Conservation (phyloP, 2,888 invertebrate species). For the Eumacrocentrus americanus region DNA sequence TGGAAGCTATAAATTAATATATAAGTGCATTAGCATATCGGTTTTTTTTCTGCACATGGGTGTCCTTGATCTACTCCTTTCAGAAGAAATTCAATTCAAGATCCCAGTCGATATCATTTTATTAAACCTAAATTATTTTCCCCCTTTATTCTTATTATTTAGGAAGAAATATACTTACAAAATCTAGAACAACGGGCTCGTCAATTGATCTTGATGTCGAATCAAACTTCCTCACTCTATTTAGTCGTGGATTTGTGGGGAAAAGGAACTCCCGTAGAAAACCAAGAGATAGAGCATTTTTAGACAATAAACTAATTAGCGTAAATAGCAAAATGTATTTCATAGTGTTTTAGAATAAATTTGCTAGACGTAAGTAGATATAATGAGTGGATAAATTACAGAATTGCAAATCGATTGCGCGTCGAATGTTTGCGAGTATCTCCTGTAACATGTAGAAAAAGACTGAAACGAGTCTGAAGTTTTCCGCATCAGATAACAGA, state of each 20-base stretch:
- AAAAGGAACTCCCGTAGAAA: conserved; percentile 18
- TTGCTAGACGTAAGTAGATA: neutral
- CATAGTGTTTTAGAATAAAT: neutral
- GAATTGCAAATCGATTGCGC: no score
- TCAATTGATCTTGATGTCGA: neutral
- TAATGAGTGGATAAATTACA: neutral
- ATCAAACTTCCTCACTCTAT: conserved; percentile 3
- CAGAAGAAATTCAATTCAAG: neutral
- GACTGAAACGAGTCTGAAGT: neutral
- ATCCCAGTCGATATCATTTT: neutral
- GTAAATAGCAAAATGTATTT: neutral
- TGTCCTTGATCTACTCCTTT: conserved; percentile 15
- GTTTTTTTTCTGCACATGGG: neutral
- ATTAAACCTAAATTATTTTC: neutral
- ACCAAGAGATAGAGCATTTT: neutral
- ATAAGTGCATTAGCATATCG: neutral
- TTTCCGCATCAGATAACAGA: neutral
- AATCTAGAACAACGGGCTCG: conserved; percentile 12
- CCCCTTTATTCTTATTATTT: no score
- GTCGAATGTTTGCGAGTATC: neutral
- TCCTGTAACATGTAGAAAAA: neutral
- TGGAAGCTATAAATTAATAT: neutral
- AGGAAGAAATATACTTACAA: conserved; percentile 21
- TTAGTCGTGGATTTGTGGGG: conserved; percentile 7
- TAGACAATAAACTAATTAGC: neutral